Base-by-base conservation (phyloP, 1,140 invertebrate species). In the Sitodiplosis mosellana region DNA sequence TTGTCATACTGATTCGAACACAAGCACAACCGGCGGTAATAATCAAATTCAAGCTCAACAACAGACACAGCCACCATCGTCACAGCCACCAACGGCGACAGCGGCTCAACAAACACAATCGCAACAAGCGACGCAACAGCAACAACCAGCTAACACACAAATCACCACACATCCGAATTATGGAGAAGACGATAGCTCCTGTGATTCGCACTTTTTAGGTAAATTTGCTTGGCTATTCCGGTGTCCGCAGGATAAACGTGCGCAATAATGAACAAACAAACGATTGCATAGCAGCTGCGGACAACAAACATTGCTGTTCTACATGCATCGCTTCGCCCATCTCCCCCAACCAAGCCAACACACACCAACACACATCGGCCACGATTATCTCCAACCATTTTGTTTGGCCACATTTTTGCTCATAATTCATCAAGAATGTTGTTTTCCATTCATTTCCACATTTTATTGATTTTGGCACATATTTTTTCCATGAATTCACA, bases 101-200 rank as follows among this genome's bases (percentile, higher is more conserved):
- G 2, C 15, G 34, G 7, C 46, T 12, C 27, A 34, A 36, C 27
- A 47, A 12, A 10, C 43, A 45, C 43, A 45, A 22, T n/a, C n/a
- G 12, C 36, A 22, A 15, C 46, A 40, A 34, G 34, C 3, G 27
- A 3, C 27, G 14, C 45, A 14, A 33, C 20, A 18, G 15, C 45
- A 6, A 21, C 21, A 15, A 15, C 36, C 47, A 42, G 11, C 22
- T 21, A 34, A 36, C 46, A 47, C 46, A 42, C 27, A 27, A 27
- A 27, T 27, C 27, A 27, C 27, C 19, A 49, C 48, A 7, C 47
- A 51, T 46, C 22, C 49, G 21, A 40, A 19, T 15, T 51, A 49
- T 47, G 41, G 36, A 19, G 50, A 51, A 14, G 50, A 51, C 18
- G 50, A 51, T 17, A 49, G 48, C 33, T 49, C 47, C 34, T 48